Evolutionary conservation across 2,113 vertebrate genomes (phyloP), one percentile per base, ranked within the genome.

Genomic region (Nesoenas mayeri): DNA sequence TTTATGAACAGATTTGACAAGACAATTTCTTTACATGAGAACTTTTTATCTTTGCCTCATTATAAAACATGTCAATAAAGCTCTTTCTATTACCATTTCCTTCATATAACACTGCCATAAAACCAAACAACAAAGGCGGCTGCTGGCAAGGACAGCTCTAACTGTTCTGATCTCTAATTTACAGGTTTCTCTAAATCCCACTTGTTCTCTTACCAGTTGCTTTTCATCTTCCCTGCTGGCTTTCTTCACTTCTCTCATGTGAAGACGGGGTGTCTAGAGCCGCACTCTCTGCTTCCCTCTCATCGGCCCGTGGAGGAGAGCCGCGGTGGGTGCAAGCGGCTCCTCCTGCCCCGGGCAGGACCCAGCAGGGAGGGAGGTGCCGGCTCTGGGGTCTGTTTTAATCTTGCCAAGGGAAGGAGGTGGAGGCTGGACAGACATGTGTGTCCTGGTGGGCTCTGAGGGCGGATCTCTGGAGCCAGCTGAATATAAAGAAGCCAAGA

Each of bases 171-270:
- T 93, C 73, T 87, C 83, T 77, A 85, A 79, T 72, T 94, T 91
- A 92, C 88, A 87, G 77, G 92, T 85, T 69, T 62, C 58, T 89
- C 78, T 58, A 85, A 92, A 73, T 87, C 91, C 79, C 73, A 72
- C n/a, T 94, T 79, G 53, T 86, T 94, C 66, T 96, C 98, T 98
- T 98, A 98, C 98, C 98, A 97, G 93, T 88, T 82, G 62, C 53
- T 95, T 97, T 97, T 98, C 98, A 98, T 98, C 88, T 95, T 97
- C 80, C 11, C 58, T 58, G 72, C 21, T 70, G 66, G 31, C 81
- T 94, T 94, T 94, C 89, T 92, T 89, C 74, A 29, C 48, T 87
- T 70, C 89, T 95, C 82, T 96, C 85, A 71, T 89, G 85, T 92
- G 95, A 89, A 58, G 67, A 10, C 0, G 17, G 57, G 65, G 62